Evolutionary conservation across 2,888 invertebrate genomes (phyloP).

Genomic region (Psylliodes chrysocephalus): DNA sequence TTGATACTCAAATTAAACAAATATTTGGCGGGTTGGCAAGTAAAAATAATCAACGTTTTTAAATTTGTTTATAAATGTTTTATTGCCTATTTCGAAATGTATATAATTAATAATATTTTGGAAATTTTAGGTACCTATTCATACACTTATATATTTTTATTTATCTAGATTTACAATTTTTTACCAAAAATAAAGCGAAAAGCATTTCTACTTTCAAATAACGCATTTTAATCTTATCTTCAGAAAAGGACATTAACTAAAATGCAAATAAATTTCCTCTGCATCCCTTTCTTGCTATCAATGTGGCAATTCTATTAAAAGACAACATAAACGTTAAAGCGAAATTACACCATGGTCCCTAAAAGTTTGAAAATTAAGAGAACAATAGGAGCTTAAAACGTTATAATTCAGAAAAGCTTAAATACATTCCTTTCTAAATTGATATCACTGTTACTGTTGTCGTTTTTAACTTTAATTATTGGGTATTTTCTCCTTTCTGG

Average conservation of each 20-base stretch:
- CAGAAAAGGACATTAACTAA: neutral
- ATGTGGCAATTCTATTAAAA: slow-evolving; percentile 20
- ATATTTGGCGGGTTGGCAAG: too few species aligned
- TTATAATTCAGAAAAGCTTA: slow-evolving; percentile 25
- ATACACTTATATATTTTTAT: too few species aligned
- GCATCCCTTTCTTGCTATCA: slow-evolving; percentile 16
- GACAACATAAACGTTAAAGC: slow-evolving; percentile 16
- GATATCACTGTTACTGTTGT: slow-evolving; percentile 26
- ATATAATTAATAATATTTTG: too few species aligned
- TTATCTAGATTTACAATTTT: too few species aligned
- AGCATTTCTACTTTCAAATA: too few species aligned
- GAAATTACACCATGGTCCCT: slow-evolving; percentile 22
- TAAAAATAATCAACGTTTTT: too few species aligned
- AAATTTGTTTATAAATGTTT: too few species aligned
- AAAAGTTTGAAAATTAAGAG: slow-evolving; percentile 30
- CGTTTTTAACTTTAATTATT: slow-evolving; percentile 25
- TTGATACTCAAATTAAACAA: too few species aligned
- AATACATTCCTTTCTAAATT: slow-evolving; percentile 31
- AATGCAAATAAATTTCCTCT: slow-evolving; percentile 26
- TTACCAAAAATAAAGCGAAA: too few species aligned
- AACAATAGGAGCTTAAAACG: slow-evolving; percentile 26
- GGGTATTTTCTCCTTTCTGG: slow-evolving; percentile 3
- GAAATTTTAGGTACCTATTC: too few species aligned
- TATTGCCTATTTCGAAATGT: too few species aligned
- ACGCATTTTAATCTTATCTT: too few species aligned